A percentile compares a stretch with the other conserved stretches of the same genome.
phyloP scores from a whole-genome alignment of 2,113 vertebrate genomes.

The Ptilorrhoa leucosticta region DNA sequence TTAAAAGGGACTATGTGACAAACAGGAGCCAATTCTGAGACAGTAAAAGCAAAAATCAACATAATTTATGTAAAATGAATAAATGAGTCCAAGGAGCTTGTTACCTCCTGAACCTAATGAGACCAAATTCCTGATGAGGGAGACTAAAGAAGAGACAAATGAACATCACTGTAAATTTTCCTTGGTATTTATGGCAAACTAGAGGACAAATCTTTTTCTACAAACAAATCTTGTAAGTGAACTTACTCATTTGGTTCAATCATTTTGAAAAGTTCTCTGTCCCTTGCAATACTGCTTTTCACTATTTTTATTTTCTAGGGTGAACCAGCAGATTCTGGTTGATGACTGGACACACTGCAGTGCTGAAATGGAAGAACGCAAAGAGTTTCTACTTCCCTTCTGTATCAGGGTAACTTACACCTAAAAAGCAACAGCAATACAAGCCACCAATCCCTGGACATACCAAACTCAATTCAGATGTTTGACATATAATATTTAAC shows the following conservation, averaged over 20 bases:
- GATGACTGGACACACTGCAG: neutral
- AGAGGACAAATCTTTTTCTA: neutral
- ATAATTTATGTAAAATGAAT: neutral
- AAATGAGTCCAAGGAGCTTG: neutral
- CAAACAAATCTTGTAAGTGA: neutral
- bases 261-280: fast-evolving
- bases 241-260: neutral
- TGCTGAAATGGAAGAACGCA: neutral
- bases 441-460: neutral
- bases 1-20: neutral
- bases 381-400: neutral
- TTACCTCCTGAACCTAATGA: neutral
- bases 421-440: neutral
- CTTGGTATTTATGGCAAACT: neutral
- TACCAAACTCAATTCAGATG: neutral
- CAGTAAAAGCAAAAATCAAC: neutral
- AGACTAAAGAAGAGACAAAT: neutral
- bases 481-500: neutral
- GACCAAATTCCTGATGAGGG: neutral
- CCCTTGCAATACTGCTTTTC: neutral
- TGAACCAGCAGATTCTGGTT: neutral
- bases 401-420: neutral
- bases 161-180: neutral
- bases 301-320: neutral
- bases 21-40: neutral